These are phyloP conservation scores for Otis tarda DNA, from an alignment of 2,113 vertebrate genomes.

Conservation along the genomic window DNA sequence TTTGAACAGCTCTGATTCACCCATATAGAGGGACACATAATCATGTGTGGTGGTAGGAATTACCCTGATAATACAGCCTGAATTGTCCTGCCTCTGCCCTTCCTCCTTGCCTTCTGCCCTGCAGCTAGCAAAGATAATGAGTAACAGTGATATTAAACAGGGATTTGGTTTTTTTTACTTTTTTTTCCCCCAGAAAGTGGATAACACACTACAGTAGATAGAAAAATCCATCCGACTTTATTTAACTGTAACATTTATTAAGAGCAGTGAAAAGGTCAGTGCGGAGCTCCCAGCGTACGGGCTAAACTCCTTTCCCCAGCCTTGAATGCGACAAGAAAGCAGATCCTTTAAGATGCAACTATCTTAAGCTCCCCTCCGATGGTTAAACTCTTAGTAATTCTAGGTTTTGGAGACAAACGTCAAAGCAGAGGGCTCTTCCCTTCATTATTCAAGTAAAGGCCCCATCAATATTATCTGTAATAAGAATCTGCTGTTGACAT, in stretches of 20 bases:
- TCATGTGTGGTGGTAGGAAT: constrained; percentile 24
- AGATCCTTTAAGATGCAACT: constrained; percentile 76
- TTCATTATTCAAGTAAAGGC: constrained; percentile 76
- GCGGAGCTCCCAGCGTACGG: neutral
- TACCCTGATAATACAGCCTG: constrained; percentile 35
- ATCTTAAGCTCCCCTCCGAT: constrained; percentile 69
- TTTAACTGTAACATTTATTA: constrained; percentile 74
- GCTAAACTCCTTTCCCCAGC: constrained; percentile 66
- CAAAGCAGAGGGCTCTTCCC: constrained; percentile 75
- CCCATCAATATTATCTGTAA: constrained; percentile 78
- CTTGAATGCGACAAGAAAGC: constrained; percentile 67
- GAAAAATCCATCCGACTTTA: constrained; percentile 71
- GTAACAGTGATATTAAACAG: constrained; percentile 69
- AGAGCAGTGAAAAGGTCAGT: constrained; percentile 73
- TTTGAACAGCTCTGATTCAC: neutral
- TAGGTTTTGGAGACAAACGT: constrained; percentile 75
- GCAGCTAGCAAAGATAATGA: constrained; percentile 68
- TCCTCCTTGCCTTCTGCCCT: constrained; percentile 39
- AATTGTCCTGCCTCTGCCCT: constrained; percentile 45
- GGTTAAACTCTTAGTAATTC: constrained; percentile 75
- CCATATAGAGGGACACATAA: neutral
- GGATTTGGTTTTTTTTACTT: constrained; percentile 30
- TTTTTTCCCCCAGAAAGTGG: constrained; percentile 38
- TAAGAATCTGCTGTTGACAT: constrained; percentile 78
- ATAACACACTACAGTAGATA: constrained; percentile 65